Conservation (phyloP, 2,888 invertebrate genomes). For the Oscheius onirici region DNA sequence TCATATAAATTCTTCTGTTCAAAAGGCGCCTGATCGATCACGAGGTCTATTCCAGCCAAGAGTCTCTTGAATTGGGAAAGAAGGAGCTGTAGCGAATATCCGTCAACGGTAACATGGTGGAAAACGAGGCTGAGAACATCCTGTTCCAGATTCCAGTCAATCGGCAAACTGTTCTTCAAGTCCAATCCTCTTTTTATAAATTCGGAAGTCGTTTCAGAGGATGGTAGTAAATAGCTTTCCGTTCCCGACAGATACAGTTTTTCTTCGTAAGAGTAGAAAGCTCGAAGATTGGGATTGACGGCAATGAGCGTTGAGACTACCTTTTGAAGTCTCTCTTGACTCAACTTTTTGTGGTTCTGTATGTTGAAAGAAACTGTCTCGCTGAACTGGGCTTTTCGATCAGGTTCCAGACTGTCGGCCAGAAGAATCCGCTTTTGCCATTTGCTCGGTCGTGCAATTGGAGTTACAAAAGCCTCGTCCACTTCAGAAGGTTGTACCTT, state of each 20-base stretch:
- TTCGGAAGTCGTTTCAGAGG: not conserved
- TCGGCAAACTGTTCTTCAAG: not conserved
- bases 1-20: not conserved
- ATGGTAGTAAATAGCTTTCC: constrained; percentile 2
- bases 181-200: not conserved
- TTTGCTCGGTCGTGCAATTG: not conserved
- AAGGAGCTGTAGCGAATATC: constrained; percentile 9
- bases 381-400: constrained; percentile 17
- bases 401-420: constrained; percentile 5
- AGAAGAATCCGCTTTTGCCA: constrained; percentile 16
- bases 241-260: constrained; percentile 17
- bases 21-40: not conserved
- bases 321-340: not conserved
- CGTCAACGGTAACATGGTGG: constrained; percentile 33
- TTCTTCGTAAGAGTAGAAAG: constrained; percentile 1
- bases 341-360: not conserved
- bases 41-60: not conserved
- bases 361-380: constrained; percentile 16
- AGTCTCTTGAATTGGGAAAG: constrained; percentile 1
- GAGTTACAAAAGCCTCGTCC: not conserved
- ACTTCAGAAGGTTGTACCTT: not conserved
- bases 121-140: constrained; percentile 4
- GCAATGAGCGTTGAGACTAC: not conserved
- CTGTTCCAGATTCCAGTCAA: not conserved
- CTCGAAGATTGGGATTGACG: constrained; percentile 6